A percentile compares a stretch with the other conserved stretches of the same genome.
These are phyloP conservation scores for Xiphophorus couchianus DNA, from an alignment of 2,113 vertebrate species.

Conservation along the genomic window DNA sequence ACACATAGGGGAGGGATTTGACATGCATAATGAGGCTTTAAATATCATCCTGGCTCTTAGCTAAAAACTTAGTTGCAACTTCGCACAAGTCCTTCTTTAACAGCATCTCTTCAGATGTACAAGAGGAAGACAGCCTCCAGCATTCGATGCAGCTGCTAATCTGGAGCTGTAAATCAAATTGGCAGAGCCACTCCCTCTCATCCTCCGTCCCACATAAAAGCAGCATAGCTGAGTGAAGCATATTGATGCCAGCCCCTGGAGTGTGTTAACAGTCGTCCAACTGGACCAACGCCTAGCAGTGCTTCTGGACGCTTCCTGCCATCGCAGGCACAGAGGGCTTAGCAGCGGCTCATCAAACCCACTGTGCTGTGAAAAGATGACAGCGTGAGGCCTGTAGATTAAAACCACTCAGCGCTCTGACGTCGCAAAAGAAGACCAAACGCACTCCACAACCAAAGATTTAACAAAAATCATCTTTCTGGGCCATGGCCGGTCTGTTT, in stretches of 20 bases:
- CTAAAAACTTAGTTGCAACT: constrained; percentile 10
- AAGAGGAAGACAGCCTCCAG: constrained; percentile 53
- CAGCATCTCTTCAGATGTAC: constrained; percentile 28
- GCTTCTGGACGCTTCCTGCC: constrained; percentile 53
- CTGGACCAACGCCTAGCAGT: constrained; percentile 63
- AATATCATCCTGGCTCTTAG: background rate
- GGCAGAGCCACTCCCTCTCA: constrained; percentile 47
- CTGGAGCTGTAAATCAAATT: constrained; percentile 63
- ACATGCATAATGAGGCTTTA: constrained; percentile 11
- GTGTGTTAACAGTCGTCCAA: constrained; percentile 56
- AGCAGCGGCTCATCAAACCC: constrained; percentile 72
- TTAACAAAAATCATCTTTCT: constrained; percentile 69
- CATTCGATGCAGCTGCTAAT: constrained; percentile 59
- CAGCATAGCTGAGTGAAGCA: constrained; percentile 41
- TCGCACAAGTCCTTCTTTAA: constrained; percentile 19
- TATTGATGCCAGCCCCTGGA: constrained; percentile 60
- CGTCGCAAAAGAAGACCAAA: constrained; percentile 54
- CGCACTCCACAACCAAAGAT: constrained; percentile 63
- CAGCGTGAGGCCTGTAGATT: constrained; percentile 64
- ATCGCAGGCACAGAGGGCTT: constrained; percentile 41
- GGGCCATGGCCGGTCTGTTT: constrained; percentile 58
- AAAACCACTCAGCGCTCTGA: constrained; percentile 61
- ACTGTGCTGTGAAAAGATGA: constrained; percentile 61
- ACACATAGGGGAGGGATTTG: constrained; percentile 7
- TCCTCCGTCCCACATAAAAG: constrained; percentile 47